phyloP scores from a whole-genome alignment of 2,888 invertebrate genomes.

The Carpatolechia fugitivella region DNA sequence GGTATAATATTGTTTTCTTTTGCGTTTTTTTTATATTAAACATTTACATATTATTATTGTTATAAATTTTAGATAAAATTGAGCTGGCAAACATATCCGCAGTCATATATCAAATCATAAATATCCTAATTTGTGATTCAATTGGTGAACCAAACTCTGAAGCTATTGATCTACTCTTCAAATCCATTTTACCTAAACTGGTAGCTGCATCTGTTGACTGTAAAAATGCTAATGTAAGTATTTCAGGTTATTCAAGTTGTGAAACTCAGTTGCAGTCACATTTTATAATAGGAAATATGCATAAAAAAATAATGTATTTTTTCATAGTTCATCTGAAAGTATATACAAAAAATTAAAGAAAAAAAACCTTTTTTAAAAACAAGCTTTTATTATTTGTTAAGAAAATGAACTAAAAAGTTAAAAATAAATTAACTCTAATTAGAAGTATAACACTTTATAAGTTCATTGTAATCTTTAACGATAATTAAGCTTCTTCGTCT shows the following conservation, averaged over 20 bases:
- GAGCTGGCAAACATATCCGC: conserved; percentile 49
- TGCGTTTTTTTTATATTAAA: neutral
- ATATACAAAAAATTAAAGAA: no score
- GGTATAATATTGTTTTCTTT: neutral
- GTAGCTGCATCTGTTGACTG: conserved; percentile 53
- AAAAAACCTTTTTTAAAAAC: no score
- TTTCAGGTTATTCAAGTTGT: neutral
- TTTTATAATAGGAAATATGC: no score
- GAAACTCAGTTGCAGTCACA: no score
- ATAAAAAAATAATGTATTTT: no score
- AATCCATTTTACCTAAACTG: conserved; percentile 63
- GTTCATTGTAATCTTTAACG: no score
- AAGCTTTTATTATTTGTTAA: no score
- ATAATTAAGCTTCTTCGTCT: no score
- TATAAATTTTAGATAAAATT: conserved; percentile 54
- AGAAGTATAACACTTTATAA: no score
- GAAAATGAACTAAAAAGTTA: no score
- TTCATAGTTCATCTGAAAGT: no score
- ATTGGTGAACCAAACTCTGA: conserved; percentile 41
- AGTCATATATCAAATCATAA: conserved; percentile 60
- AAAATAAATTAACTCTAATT: no score
- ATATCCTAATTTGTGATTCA: conserved; percentile 46
- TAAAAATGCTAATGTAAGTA: conserved; percentile 57
- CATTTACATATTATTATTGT: neutral
- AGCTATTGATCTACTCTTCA: conserved; percentile 56